Base-by-base conservation (phyloP, 2,888 invertebrate species). In the Caenorhabditis japonica region DNA sequence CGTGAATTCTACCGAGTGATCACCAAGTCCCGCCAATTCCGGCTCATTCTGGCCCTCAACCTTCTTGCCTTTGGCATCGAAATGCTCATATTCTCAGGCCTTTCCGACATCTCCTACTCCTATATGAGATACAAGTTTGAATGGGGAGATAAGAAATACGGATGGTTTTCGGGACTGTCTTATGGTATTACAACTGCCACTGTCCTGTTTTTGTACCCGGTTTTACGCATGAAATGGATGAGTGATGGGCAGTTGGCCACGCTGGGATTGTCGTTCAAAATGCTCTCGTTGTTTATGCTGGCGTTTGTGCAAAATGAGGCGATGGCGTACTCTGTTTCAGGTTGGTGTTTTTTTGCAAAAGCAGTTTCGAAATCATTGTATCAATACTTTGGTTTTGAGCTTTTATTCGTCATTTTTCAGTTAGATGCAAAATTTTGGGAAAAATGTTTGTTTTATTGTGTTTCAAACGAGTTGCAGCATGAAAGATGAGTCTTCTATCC, bases 231-330 rank as follows among this genome's bases (percentile, higher is more conserved):
- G 52, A 62, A 71, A 21, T 71, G 77, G 7, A 33, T 85, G 23
- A 77, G 77, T n/a, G 88, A 89, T 74, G 84, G 84, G 7, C 76
- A 80, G 25, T 70, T 88, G 52, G 84, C 85, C 12, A 72, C 87
- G 4, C 36, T 85, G 19, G 89, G 89, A 4, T 72, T 88, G 7
- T 21, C 83, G 10, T 86, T 88, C 7, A 88, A 87, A 49, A 81
- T 84, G 27, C 75, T 75, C n/a, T 81, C 82, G 1, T 72, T 87
- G 15, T 41, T 88, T 8, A 76, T 89, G 47, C 76, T 88, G 27
- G 87, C 87, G 1, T 80, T 88, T 34, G 81, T 86, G 2, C 61
- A 66, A 25, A 79, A 70, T 58, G 75, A 75, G 10, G 52, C 34
- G 2, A 76, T 79, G 75, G 76, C 76, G 25, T 79, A 70, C 47